These are phyloP conservation scores for Onychomys torridus DNA, from an alignment of 2,797 vertebrate genomes.

Conservation along the genomic window DNA sequence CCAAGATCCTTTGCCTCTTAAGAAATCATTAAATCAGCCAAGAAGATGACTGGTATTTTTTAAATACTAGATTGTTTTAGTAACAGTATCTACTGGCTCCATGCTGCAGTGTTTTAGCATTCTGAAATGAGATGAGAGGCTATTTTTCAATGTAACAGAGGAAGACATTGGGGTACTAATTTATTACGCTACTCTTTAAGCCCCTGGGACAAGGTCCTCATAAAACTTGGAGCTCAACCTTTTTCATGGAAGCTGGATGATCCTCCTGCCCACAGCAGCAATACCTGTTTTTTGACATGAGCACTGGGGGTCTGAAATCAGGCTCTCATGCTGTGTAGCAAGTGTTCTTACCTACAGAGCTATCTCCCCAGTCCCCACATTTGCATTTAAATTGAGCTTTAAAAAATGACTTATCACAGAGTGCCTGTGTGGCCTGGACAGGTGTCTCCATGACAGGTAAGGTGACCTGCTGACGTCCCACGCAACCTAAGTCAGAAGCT, in stretches of 20 bases:
- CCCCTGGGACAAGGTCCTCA: background rate
- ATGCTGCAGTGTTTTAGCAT: background rate
- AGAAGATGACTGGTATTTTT: background rate
- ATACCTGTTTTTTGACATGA: background rate
- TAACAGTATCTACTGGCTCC: background rate
- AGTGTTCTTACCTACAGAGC: background rate
- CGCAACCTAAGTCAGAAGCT: no score
- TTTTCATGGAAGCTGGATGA: background rate
- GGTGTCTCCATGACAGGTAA: no score
- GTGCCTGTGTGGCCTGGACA: no score
- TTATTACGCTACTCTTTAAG: background rate
- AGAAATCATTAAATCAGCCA: conserved; percentile 48
- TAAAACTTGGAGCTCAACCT: background rate
- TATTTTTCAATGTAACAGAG: background rate
- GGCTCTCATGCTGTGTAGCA: background rate
- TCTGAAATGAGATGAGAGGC: background rate
- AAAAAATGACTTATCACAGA: no score
- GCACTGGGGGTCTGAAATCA: background rate
- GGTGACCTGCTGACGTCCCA: no score
- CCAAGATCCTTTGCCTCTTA: conserved; percentile 35
- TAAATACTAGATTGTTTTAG: background rate
- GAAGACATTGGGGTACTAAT: background rate
- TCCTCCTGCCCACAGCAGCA: background rate
- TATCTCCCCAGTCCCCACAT: background rate
- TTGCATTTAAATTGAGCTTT: conserved; percentile 13